Conservation (phyloP, 2,113 vertebrate genomes). For the Chitala chitala region DNA sequence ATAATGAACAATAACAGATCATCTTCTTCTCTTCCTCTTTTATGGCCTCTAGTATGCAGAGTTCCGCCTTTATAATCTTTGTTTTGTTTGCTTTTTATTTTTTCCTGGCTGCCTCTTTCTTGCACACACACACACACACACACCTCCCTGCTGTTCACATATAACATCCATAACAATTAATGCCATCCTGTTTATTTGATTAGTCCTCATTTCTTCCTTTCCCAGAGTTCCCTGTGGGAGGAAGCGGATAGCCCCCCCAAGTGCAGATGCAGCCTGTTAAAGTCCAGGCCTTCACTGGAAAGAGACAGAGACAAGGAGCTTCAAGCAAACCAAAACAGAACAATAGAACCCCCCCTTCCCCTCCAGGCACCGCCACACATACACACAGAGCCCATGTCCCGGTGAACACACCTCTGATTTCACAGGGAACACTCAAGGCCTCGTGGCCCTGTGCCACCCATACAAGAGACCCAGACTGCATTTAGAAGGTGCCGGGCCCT, state of each 20-base stretch:
- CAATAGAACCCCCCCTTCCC: slow-evolving; percentile 48
- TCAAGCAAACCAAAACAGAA: slow-evolving; percentile 58
- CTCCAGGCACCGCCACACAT: not conserved
- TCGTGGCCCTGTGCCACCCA: slow-evolving; percentile 53
- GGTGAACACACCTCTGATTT: slow-evolving; percentile 44
- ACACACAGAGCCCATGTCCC: not conserved
- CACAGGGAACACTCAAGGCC: slow-evolving; percentile 53
- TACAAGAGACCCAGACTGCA: slow-evolving; percentile 46
- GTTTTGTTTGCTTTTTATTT: slow-evolving; percentile 2
- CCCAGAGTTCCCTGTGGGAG: slow-evolving; percentile 51
- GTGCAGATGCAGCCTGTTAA: slow-evolving; percentile 59
- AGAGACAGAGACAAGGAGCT: slow-evolving; percentile 46
- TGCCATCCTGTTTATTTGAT: slow-evolving; percentile 58
- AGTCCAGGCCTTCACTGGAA: slow-evolving; percentile 47
- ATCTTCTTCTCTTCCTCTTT: not conserved
- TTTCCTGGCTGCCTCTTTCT: slow-evolving; percentile 23
- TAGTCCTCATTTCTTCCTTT: slow-evolving; percentile 53
- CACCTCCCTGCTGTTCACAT: slow-evolving; percentile 32
- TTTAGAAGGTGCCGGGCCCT: slow-evolving; percentile 40
- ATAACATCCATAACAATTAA: slow-evolving; percentile 50
- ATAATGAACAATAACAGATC: not conserved
- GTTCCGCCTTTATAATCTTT: slow-evolving; percentile 4
- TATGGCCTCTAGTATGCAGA: not conserved
- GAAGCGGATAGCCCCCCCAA: slow-evolving; percentile 46
- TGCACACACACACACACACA: slow-evolving; percentile 33